A percentile compares a stretch with the other conserved stretches of the same genome.
Conservation (phyloP, 2,113 vertebrate genomes). For the Eublepharis macularius region DNA sequence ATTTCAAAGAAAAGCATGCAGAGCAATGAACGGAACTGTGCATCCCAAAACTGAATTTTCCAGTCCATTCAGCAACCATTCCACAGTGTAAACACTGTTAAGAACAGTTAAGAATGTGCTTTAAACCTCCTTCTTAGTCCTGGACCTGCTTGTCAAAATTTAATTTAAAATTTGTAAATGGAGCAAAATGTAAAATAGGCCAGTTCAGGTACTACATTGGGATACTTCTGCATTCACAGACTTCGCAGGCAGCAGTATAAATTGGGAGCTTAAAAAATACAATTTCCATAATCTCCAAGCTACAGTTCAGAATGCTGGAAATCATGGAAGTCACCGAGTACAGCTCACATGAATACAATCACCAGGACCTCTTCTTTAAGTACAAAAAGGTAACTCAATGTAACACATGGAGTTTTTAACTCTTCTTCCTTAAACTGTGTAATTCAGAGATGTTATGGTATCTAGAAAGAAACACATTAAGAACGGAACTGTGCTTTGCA, state of each 20-base stretch:
- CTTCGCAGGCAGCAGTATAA: not conserved
- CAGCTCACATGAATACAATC: not conserved
- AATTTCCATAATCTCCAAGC: not conserved
- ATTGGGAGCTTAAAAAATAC: not conserved
- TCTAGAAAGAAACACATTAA: not conserved
- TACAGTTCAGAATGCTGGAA: not conserved
- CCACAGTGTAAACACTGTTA: not conserved
- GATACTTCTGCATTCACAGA: not conserved
- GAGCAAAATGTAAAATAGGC: not conserved
- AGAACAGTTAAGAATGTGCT: too few relatives aligned
- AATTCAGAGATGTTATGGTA: not conserved
- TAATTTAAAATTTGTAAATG: not conserved
- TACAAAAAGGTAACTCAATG: not conserved
- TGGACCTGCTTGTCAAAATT: not conserved
- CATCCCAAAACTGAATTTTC: not conserved
- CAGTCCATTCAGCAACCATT: not conserved
- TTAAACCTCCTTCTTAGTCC: not conserved
- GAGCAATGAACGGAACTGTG: not conserved
- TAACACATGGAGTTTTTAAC: not conserved
- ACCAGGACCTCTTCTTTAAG: not conserved
- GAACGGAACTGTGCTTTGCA: too few relatives aligned
- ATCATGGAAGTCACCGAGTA: not conserved
- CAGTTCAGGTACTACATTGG: not conserved
- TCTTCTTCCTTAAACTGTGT: not conserved
- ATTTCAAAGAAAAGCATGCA: constrained; percentile 36